Conservation (phyloP, 64 coral and sea anemone genomes). For the Stichodactyla helianthus region DNA sequence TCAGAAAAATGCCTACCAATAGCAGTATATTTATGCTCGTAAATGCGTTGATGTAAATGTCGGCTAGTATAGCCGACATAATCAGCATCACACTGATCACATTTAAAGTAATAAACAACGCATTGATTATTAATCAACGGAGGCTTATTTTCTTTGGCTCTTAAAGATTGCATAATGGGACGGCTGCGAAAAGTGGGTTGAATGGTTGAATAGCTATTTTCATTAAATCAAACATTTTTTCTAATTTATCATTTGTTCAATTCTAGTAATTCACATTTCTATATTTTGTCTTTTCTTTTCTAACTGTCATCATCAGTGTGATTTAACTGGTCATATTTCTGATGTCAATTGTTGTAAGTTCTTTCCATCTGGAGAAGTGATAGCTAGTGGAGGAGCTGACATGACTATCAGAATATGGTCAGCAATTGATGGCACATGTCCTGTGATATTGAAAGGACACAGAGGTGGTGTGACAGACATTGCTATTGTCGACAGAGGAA, state of each 20-base stretch:
- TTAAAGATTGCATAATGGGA: too few relatives aligned
- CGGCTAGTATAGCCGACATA: too few relatives aligned
- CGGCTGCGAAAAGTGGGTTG: too few relatives aligned
- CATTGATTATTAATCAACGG: too few relatives aligned
- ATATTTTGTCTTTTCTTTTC: background rate
- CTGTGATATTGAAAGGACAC: slow-evolving; percentile 88
- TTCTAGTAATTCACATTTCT: background rate
- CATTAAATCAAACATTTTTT: background rate
- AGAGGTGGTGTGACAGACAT: slow-evolving; percentile 83
- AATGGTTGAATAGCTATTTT: too few relatives aligned
- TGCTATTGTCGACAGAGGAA: slow-evolving; percentile 81
- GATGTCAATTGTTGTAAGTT: slow-evolving; percentile 87
- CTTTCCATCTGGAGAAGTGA: slow-evolving; percentile 90
- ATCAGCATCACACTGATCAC: too few relatives aligned
- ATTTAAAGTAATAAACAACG: too few relatives aligned
- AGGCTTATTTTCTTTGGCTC: too few relatives aligned
- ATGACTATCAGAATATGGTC: slow-evolving; percentile 94
- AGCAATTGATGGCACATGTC: slow-evolving; percentile 78
- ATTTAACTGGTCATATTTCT: slow-evolving; percentile 78
- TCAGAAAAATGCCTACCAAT: too few relatives aligned
- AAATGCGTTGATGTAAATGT: too few relatives aligned
- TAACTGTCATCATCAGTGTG: slow-evolving; percentile 40
- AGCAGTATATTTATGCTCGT: too few relatives aligned
- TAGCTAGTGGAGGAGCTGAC: slow-evolving; percentile 85
- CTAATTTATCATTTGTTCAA: too few relatives aligned